Conservation (phyloP, 2,797 vertebrate species). For the Semaprochilodus insignis region DNA sequence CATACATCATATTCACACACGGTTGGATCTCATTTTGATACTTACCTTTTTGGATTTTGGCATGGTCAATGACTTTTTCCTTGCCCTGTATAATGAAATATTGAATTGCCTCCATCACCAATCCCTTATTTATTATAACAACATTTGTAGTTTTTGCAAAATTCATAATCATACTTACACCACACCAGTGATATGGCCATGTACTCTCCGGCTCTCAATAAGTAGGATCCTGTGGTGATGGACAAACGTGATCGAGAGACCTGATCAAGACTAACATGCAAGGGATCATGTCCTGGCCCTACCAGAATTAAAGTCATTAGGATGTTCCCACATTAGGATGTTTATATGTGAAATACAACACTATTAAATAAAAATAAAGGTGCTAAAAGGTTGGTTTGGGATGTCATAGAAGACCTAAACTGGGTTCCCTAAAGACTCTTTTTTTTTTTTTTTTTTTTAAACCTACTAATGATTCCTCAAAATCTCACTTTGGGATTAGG, state of each 20-base stretch:
- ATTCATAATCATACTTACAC: slow-evolving; percentile 45
- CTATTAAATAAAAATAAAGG: no score
- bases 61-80: slow-evolving; percentile 39
- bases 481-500: no score
- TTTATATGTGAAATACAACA: background rate
- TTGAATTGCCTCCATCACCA: background rate
- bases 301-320: background rate
- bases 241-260: background rate
- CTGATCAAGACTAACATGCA: no score
- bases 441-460: no score
- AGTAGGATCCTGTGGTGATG: slow-evolving; percentile 47
- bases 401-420: no score
- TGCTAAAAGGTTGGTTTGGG: background rate
- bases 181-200: slow-evolving; percentile 55
- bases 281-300: background rate
- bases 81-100: slow-evolving; percentile 29
- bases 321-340: background rate
- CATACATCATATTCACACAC: no score
- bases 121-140: background rate
- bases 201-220: slow-evolving; percentile 57
- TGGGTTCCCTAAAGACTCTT: no score
- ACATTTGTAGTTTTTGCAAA: background rate
- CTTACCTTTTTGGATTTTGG: slow-evolving; percentile 46
- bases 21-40: background rate
- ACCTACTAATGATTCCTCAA: no score